These are phyloP conservation scores for Scylla paramamosain DNA, from an alignment of 1,140 invertebrate species.

Conservation along the genomic window DNA sequence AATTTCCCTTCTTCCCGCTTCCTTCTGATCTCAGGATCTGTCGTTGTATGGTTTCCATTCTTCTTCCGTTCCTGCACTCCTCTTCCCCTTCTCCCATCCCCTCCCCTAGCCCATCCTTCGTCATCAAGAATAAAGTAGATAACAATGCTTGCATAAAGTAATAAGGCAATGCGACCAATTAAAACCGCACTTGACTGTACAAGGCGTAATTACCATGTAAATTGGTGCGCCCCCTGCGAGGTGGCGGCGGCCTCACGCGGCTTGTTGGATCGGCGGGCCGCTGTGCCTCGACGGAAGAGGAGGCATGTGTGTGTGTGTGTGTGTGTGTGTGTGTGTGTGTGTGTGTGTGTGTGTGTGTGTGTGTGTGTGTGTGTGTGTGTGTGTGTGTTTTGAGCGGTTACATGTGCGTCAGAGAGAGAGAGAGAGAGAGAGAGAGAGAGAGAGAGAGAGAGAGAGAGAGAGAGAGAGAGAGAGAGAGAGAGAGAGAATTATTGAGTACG, in stretches of 20 bases:
- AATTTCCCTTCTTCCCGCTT: neutral
- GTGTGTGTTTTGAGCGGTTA: neutral
- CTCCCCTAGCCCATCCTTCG: too few relatives aligned
- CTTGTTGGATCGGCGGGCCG: conserved; percentile 45
- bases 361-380: neutral
- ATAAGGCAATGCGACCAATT: conserved; percentile 49
- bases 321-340: neutral
- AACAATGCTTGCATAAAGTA: conserved; percentile 63
- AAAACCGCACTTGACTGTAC: conserved; percentile 48
- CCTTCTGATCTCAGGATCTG: too few relatives aligned
- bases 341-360: neutral
- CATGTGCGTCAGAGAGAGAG: neutral
- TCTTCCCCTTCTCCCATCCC: neutral
- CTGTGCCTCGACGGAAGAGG: neutral
- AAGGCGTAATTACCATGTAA: conserved; percentile 56
- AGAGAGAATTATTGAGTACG: too few relatives aligned
- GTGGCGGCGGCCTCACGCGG: conserved; percentile 34
- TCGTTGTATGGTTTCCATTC: too few relatives aligned
- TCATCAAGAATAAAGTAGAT: neutral
- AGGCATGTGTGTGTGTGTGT: neutral
- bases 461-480: too few relatives aligned
- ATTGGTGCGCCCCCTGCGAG: conserved; percentile 34
- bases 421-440: neutral
- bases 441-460: too few relatives aligned
- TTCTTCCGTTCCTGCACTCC: neutral